Conservation (phyloP, 2,113 vertebrate genomes). For the Psephotus haematonotus region DNA sequence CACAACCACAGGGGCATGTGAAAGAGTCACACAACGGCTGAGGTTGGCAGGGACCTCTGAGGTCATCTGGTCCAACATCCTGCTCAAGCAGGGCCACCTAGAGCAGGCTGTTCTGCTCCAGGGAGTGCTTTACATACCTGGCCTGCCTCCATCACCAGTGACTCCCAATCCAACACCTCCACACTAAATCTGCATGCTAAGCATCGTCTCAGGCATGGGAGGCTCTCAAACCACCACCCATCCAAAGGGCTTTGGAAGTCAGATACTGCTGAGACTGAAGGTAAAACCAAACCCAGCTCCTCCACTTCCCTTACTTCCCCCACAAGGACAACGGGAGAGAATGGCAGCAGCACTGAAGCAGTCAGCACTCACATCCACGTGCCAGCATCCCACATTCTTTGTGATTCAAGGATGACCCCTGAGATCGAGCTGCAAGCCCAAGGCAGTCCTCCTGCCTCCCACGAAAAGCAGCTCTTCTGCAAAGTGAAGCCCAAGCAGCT, state of each 20-base stretch:
- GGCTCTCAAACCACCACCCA: not conserved
- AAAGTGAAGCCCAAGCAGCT: not conserved
- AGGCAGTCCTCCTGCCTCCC: not conserved
- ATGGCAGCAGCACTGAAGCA: not conserved
- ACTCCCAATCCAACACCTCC: not conserved
- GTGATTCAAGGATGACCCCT: not conserved
- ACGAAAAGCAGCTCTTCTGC: not conserved
- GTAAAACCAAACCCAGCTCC: not conserved
- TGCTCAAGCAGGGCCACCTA: not conserved
- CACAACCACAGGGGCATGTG: not conserved
- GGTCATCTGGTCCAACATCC: not conserved
- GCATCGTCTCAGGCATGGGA: not conserved
- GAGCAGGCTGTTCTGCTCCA: not conserved
- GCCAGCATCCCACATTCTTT: not conserved
- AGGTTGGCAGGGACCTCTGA: not conserved
- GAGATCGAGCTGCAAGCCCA: not conserved
- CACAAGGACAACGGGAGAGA: rapidly evolving
- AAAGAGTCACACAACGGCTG: not conserved
- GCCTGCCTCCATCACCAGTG: not conserved
- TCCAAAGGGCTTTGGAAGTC: not conserved
- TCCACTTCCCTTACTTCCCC: not conserved
- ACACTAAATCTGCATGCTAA: not conserved
- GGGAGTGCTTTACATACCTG: not conserved
- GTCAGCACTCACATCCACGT: not conserved
- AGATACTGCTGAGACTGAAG: not conserved